Conservation (phyloP, 2,113 vertebrate genomes). For the Cyprinodon variegatus region DNA sequence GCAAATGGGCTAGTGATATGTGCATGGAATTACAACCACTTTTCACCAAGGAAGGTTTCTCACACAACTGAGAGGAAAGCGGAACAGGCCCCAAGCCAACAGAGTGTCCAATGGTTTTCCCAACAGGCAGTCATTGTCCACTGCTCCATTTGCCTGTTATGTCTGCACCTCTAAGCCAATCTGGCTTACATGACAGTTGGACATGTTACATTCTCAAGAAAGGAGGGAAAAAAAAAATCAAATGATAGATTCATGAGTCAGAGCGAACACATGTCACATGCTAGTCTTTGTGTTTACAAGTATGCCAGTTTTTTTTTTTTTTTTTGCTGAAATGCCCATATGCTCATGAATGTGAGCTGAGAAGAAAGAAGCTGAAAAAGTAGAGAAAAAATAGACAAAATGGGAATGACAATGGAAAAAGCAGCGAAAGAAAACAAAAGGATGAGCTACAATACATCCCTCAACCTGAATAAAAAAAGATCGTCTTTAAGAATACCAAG, state of each 20-base stretch:
- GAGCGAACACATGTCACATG: constrained; percentile 19
- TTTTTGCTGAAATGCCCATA: constrained; percentile 32
- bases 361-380: constrained; percentile 43
- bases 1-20: constrained; percentile 54
- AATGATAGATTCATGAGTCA: constrained; percentile 40
- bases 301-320: constrained; percentile 24
- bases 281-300: constrained; percentile 45
- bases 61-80: constrained; percentile 33
- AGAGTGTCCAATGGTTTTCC: constrained; percentile 52
- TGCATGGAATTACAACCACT: constrained; percentile 66
- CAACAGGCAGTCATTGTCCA: constrained; percentile 60
- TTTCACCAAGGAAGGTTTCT: constrained; percentile 59
- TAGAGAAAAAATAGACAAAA: constrained; percentile 50
- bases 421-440: constrained; percentile 37
- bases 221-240: constrained; percentile 39
- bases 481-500: constrained; percentile 45
- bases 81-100: constrained; percentile 53
- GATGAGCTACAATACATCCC: constrained; percentile 42
- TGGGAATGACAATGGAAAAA: constrained; percentile 45
- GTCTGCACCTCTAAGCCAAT: constrained; percentile 54
- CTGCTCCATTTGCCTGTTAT: constrained; percentile 40
- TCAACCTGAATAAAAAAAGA: constrained; percentile 50
- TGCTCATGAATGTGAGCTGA: constrained; percentile 44
- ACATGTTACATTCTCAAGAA: constrained; percentile 37
- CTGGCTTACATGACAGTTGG: constrained; percentile 37